phyloP scores from a whole-genome alignment of 2,113 vertebrate genomes.

The Collichthys lucidus region DNA sequence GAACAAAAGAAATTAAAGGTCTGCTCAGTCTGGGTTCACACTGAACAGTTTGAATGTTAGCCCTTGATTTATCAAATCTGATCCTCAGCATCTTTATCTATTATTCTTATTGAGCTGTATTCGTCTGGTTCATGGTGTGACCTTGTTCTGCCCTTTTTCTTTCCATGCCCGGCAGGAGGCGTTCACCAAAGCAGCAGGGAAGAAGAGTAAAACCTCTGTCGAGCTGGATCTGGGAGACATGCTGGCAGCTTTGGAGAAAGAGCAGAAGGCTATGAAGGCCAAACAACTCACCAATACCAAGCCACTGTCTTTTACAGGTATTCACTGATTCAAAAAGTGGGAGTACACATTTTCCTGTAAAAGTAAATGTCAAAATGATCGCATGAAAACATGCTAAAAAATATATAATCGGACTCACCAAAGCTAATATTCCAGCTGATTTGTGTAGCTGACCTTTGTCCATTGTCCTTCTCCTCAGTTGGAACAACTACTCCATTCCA shows the following conservation, averaged over 20 bases:
- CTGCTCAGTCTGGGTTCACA: neutral
- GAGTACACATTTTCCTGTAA: too few relatives aligned
- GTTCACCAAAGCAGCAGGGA: conserved; percentile 95
- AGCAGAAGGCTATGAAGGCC: conserved; percentile 97
- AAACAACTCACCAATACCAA: conserved; percentile 96
- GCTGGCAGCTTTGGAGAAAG: conserved; percentile 95
- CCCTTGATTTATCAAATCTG: neutral
- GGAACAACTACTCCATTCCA: conserved; percentile 91
- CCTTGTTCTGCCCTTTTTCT: conserved; percentile 9
- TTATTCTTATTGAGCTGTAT: neutral
- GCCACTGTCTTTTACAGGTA: conserved; percentile 93
- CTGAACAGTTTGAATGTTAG: neutral
- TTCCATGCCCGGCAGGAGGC: conserved; percentile 87
- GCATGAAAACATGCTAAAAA: neutral
- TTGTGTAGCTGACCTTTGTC: neutral
- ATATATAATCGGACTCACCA: neutral
- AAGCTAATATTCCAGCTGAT: neutral
- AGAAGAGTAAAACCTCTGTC: conserved; percentile 96
- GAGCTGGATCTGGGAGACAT: conserved; percentile 98
- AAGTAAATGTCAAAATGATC: neutral
- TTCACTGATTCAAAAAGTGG: neutral
- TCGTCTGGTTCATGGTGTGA: neutral
- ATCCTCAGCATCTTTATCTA: neutral
- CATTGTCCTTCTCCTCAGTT: conserved; percentile 78
- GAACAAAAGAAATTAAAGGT: conserved; percentile 97